Base-by-base conservation (phyloP, 1,140 invertebrate genomes). In the Carposina sasakii region DNA sequence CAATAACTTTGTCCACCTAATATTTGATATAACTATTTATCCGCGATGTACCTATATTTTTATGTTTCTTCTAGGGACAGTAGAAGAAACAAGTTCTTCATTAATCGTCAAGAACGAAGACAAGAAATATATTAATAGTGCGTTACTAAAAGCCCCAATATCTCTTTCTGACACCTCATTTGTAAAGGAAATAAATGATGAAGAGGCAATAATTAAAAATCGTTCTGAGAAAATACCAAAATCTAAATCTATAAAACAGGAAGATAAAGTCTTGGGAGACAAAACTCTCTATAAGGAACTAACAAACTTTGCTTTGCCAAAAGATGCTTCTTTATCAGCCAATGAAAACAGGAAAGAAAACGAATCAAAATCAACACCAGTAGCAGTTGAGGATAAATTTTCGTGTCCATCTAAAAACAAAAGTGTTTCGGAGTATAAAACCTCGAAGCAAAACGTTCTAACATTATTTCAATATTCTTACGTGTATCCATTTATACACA, bases 401-500 rank as follows among this genome's bases (percentile, higher is more conserved):
- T 28, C 24, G 24, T 6, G 6, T 6, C 6, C 6, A 12, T 6
- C 24, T 28, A 34, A 48, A 46, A 19, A 34, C 1, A n/a, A 50
- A 34, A 16, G 15, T 16, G 3, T 15, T 15, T 6, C 1, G 21
- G 20, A 62, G 42, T 33, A 45, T 50, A 30, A 63, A 24, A 53
- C 22, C 2, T 72, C 71, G 69, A 71, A 72, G 40, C 61, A 59
- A 57, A 75, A 75, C 33, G 73, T 66, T 9, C 34, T 77, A 5
- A 68, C 47, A 13, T 52, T 81, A 13, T 74, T 81, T 26, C 67
- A 78, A 57, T 60, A 58, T 57, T 72, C 75, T 0, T 59, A 60
- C 31, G 67, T 77, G 0, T 76, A 75, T 51, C 77, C 75, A 5
- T 81, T 81, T 37, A 60, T 76, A 31, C 63, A 78, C 19, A 39